Base-by-base conservation (phyloP, 2,797 vertebrate species). In the Coendou prehensilis region DNA sequence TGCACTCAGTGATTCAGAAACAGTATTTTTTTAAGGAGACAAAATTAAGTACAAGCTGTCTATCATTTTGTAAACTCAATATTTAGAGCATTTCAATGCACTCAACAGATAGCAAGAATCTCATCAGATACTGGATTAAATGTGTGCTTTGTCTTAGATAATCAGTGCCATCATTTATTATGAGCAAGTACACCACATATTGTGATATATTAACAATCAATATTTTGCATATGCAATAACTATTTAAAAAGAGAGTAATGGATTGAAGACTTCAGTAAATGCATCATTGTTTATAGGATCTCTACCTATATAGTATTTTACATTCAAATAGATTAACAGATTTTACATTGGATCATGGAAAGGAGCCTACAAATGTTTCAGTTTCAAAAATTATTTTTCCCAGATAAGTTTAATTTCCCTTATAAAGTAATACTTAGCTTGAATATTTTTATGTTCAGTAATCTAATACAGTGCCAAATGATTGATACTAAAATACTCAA, bases 21-120 rank as follows among this genome's bases (percentile, higher is more conserved):
- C 50, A 91, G 83, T 18, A 47, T 45, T 88, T 84, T 57, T 95
- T 83, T 90, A 87, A 91, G 30, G 26, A 82, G 26, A 93, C 88
- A 91, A 92, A 93, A 87, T 76, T 89, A 96, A 97, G 54, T 45
- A 26, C 15, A n/a, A 95, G 87, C 57, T 61, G 50, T 33, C 37
- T 89, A 18, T 84, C 75, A 91, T 86, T 92, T 93, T 78, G 18
- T 91, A 87, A 93, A 92, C 10, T 93, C 61, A 85, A 73, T 81
- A 86, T 93, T 82, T 47, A 91, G 84, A 93, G 37, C 9, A 37
- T 54, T 92, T 96, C 20, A 50, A 41, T 20, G 47, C 22, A 89
- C 11, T 82, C 41, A 20, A 28, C 56, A 61, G 63, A 18, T 18
- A 90, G 15, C 30, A 28, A 80, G 47, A 82, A 69, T 76, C 69